Percentiles rank a stretch among this genome's conserved stretches.
Conservation (phyloP, 2,888 invertebrate species). For the Rhynchonema sp. region DNA sequence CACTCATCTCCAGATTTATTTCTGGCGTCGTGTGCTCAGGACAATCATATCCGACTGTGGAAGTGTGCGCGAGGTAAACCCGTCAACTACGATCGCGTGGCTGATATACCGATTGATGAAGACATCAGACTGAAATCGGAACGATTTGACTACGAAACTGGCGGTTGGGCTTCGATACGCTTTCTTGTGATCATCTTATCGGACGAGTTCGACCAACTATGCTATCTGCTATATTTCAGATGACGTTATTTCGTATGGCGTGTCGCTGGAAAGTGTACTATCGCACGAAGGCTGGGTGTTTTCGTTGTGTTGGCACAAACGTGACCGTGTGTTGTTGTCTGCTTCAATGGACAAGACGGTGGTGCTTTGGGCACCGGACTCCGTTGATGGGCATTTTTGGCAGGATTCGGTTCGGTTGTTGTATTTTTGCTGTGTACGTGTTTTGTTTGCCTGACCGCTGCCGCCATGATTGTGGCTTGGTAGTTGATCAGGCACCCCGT, state of each 20-base stretch:
- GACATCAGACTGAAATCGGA: not conserved
- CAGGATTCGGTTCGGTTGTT: conserved; percentile 7
- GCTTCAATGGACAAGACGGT: conserved; percentile 20
- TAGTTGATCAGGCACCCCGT: no score
- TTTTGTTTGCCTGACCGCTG: no score
- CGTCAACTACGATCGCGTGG: not conserved
- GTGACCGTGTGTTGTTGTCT: conserved; percentile 11
- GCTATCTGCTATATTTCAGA: not conserved
- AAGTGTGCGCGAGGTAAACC: not conserved
- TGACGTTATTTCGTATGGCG: not conserved
- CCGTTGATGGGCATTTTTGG: conserved; percentile 2
- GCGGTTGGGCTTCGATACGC: no score
- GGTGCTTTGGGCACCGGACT: conserved; percentile 16
- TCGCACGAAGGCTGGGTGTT: conserved; percentile 84
- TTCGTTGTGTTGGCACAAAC: conserved; percentile 60
- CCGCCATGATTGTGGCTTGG: no score
- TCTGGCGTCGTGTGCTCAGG: not conserved
- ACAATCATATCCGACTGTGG: not conserved
- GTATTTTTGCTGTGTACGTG: no score
- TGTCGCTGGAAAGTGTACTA: conserved; percentile 56
- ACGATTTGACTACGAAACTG: not conserved
- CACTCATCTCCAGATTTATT: not conserved
- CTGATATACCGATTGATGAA: not conserved
- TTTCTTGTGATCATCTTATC: not conserved
- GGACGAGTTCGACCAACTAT: not conserved